Evolutionary conservation across 2,888 invertebrate species (phyloP), one percentile per base, ranked within the genome.

Genomic region (Phyto melanocephala): DNA sequence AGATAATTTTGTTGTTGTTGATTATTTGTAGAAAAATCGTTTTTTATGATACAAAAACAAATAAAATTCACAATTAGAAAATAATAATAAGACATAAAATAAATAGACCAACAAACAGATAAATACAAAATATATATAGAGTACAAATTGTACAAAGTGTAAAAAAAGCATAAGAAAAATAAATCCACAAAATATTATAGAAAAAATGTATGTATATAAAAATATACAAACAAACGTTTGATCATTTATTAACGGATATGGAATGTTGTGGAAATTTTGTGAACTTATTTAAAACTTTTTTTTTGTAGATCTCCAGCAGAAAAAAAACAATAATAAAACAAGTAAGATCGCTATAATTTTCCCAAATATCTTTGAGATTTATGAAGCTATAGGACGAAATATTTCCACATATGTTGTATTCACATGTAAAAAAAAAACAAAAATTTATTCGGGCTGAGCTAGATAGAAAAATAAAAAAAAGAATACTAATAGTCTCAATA

Each of bases 1-100:
- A 60, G 54, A 40, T 70, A 77, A 81, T 71, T 72, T 80, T 71
- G 54, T 72, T 72, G 62, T 45, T 54, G 68, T 78, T 50, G 72
- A 58, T 80, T 60, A 42, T 67, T 71, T 52, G 45, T 81, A 81
- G 56, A 82, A 28, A 28, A 80, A 72, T 71, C 62, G 45, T 80
- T 76, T 5, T 37, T 11, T 75, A 80, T 84, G 78, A 78, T 78
- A 84, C 75, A 77, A 77, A 85, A 77, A 79, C 52, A 72, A 77
- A 77, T 54, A 65, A 58, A 79, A 79, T 75, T 67, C 58, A 65
- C 8, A 50, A 71, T 79, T 76, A 76, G 79, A 81, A 81, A 62
- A 68, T 42, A 54, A 68, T 42, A 77, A 40, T 63, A 72, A 54
- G 20, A 47, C 11, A 62, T 68, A 68, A 52, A 33, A 60, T 54